These are phyloP conservation scores for Lasioglossum marginatum DNA, from an alignment of 2,888 invertebrate genomes.

Conservation along the genomic window DNA sequence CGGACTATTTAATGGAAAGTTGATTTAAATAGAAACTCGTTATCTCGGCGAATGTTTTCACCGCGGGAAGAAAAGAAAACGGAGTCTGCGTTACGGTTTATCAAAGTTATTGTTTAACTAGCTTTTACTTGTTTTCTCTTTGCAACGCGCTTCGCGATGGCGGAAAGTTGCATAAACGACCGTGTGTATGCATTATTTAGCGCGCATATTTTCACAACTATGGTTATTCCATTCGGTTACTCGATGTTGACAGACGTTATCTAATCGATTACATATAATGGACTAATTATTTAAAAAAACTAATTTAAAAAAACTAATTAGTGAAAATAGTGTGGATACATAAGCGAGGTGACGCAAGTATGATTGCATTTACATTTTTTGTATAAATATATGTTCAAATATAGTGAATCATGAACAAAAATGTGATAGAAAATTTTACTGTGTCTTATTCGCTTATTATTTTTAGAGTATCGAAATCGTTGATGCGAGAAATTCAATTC, in stretches of 20 bases:
- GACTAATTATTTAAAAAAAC: too few relatives aligned
- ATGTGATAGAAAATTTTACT: neutral
- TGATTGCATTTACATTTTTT: too few relatives aligned
- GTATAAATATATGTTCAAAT: too few relatives aligned
- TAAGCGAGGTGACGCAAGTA: neutral
- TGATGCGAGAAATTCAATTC: neutral
- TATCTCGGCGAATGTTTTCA: neutral
- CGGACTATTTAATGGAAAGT: conserved; percentile 3
- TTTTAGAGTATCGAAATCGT: neutral
- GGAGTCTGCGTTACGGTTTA: neutral
- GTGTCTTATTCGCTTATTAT: neutral
- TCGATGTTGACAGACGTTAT: neutral
- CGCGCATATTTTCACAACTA: neutral
- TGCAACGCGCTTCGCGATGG: neutral
- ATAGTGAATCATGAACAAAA: neutral
- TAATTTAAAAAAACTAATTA: too few relatives aligned
- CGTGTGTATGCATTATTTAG: neutral
- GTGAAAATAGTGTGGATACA: neutral
- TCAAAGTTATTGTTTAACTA: neutral
- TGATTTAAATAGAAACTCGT: conserved; percentile 11
- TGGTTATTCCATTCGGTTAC: neutral
- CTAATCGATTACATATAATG: neutral
- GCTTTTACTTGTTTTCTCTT: neutral
- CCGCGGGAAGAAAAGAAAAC: neutral
- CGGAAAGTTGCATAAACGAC: neutral